Percentiles rank a stretch among this genome's conserved stretches.
phyloP scores from a whole-genome alignment of 2,888 invertebrate species.

The Seira sanloemensis region DNA sequence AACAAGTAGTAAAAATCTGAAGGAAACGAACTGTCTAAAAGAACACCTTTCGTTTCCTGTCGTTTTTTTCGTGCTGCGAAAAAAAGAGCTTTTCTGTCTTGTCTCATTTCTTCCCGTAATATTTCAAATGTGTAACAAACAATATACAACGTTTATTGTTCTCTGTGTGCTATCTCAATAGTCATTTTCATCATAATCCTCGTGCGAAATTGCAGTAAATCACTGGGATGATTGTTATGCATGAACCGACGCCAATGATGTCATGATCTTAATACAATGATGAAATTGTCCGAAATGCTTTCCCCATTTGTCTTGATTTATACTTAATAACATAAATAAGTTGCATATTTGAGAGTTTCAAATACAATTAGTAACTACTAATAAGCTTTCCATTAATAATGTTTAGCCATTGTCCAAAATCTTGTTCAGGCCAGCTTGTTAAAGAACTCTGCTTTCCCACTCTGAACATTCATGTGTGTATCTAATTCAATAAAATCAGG shows the following conservation, averaged over 20 bases:
- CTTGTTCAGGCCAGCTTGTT: too few species aligned
- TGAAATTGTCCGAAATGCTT: neutral
- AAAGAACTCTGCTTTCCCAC: too few species aligned
- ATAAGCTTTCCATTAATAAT: too few species aligned
- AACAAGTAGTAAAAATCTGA: slow-evolving; percentile 7
- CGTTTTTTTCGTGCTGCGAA: slow-evolving; percentile 7
- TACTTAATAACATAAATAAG: neutral
- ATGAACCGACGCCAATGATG: neutral
- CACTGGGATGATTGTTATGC: neutral
- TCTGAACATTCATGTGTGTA: too few species aligned
- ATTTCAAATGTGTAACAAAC: neutral
- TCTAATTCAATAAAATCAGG: too few species aligned
- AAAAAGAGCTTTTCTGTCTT: neutral
- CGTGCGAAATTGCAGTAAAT: slow-evolving; percentile 35
- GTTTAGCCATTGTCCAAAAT: too few species aligned
- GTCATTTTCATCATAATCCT: neutral
- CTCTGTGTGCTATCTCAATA: neutral
- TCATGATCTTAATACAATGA: neutral
- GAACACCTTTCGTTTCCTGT: slow-evolving; percentile 50
- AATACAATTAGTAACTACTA: too few species aligned
- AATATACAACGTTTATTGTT: neutral
- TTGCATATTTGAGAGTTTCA: neutral
- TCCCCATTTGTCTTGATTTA: neutral
- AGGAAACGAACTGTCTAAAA: slow-evolving; percentile 47
- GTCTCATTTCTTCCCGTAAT: slow-evolving; percentile 16